A percentile compares a stretch with the other conserved stretches of the same genome.
These are phyloP conservation scores for Tetropium fuscum DNA, from an alignment of 2,888 invertebrate genomes.

Conservation along the genomic window DNA sequence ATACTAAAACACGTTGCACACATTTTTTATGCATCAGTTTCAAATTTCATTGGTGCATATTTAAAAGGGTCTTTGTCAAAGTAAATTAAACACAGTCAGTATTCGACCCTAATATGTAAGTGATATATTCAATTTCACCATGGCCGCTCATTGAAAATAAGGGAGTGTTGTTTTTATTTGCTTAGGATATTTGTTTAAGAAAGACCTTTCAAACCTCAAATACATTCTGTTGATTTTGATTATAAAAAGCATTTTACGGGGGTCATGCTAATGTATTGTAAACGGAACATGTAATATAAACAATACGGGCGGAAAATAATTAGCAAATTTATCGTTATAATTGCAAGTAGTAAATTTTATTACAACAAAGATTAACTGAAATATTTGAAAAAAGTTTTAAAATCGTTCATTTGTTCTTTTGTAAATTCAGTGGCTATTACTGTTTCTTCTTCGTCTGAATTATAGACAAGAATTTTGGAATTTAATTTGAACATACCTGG, in stretches of 20 bases:
- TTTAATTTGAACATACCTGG: too few species aligned
- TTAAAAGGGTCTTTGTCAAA: slow-evolving; percentile 49
- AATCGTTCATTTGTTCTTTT: too few species aligned
- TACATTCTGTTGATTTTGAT: slow-evolving; percentile 53
- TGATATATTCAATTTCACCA: slow-evolving; percentile 49
- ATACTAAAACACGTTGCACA: slow-evolving; percentile 30
- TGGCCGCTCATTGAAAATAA: slow-evolving; percentile 42
- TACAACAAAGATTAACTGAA: too few species aligned
- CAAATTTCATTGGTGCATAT: slow-evolving; percentile 46
- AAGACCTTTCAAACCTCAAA: slow-evolving; percentile 59
- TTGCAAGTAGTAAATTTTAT: too few species aligned
- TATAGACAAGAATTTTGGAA: too few species aligned
- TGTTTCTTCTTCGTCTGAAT: too few species aligned
- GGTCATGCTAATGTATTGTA: slow-evolving; percentile 43
- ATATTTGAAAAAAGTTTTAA: too few species aligned
- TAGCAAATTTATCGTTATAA: too few species aligned
- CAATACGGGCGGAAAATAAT: slow-evolving; percentile 12
- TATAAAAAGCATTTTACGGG: slow-evolving; percentile 47
- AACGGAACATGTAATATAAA: slow-evolving; percentile 23
- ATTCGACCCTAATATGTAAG: slow-evolving; percentile 48
- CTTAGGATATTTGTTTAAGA: slow-evolving; percentile 59
- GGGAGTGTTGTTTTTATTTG: slow-evolving; percentile 60
- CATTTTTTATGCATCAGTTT: slow-evolving; percentile 40
- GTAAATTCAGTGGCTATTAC: too few species aligned
- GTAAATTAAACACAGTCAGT: slow-evolving; percentile 43